These are phyloP conservation scores for Cosmopolites sordidus DNA, from an alignment of 2,888 invertebrate genomes.

Conservation along the genomic window DNA sequence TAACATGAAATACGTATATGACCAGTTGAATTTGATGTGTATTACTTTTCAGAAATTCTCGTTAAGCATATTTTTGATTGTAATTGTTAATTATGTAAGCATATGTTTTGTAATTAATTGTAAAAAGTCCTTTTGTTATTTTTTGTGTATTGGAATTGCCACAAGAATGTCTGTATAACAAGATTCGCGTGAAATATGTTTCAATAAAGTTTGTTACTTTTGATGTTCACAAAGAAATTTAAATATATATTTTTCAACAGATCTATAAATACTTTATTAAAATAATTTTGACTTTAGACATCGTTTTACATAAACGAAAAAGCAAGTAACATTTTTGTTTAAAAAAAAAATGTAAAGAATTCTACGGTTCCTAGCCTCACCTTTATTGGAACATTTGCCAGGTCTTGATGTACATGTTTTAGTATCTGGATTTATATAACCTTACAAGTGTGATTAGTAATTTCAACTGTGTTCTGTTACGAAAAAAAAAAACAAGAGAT, in stretches of 20 bases:
- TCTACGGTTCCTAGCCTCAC: too few species aligned
- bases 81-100: background rate
- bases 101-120: background rate
- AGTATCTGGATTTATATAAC: background rate
- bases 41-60: background rate
- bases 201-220: too few species aligned
- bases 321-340: too few species aligned
- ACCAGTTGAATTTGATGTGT: background rate
- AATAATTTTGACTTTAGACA: too few species aligned
- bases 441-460: conserved; percentile 17
- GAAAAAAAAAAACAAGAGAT: conserved; percentile 6
- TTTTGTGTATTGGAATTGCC: background rate
- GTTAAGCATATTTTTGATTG: background rate
- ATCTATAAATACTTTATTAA: too few species aligned
- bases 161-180: background rate
- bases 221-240: too few species aligned
- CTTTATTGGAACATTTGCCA: too few species aligned
- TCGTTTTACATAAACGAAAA: too few species aligned
- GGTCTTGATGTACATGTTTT: background rate
- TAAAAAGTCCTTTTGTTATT: background rate
- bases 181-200: too few species aligned
- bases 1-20: background rate
- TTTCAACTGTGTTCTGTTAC: conserved; percentile 14
- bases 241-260: too few species aligned
- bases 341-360: too few species aligned